A percentile compares a stretch with the other conserved stretches of the same genome.
Conservation (phyloP, 2,113 vertebrate genomes). For the Gopherus flavomarginatus region DNA sequence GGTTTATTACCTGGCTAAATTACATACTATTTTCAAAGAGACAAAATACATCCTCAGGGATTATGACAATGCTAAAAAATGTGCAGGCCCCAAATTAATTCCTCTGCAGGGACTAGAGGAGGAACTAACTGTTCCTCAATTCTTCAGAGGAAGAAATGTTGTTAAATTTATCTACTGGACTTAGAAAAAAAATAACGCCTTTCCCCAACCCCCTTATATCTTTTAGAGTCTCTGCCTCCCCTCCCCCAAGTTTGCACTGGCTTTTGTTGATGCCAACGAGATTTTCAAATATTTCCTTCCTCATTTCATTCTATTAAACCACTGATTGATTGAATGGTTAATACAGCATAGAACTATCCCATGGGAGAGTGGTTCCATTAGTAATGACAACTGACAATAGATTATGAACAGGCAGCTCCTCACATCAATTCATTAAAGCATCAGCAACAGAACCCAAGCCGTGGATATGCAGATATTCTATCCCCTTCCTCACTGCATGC, state of each 20-base stretch:
- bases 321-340: conserved; percentile 56
- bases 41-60: not conserved
- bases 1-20: accelerated
- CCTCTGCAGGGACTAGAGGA: not conserved
- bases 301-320: conserved; percentile 58
- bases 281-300: conserved; percentile 50
- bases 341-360: conserved; percentile 18
- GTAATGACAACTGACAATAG: not conserved
- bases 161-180: not conserved
- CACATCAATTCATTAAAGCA: not conserved
- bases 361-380: not conserved
- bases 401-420: not conserved
- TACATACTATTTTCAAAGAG: accelerated
- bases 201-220: not conserved
- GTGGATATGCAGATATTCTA: accelerated
- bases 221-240: not conserved
- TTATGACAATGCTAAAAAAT: not conserved
- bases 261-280: not conserved
- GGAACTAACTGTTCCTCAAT: not conserved
- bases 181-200: not conserved
- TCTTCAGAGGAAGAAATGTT: not conserved
- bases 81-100: not conserved
- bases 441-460: not conserved
- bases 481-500: accelerated
- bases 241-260: accelerated